Percentiles rank a stretch among this genome's conserved stretches.
Evolutionary conservation across 37 sponge, comb jelly and placozoan genomes (phyloP).

Genomic region (Dysidea cf. avara): DNA sequence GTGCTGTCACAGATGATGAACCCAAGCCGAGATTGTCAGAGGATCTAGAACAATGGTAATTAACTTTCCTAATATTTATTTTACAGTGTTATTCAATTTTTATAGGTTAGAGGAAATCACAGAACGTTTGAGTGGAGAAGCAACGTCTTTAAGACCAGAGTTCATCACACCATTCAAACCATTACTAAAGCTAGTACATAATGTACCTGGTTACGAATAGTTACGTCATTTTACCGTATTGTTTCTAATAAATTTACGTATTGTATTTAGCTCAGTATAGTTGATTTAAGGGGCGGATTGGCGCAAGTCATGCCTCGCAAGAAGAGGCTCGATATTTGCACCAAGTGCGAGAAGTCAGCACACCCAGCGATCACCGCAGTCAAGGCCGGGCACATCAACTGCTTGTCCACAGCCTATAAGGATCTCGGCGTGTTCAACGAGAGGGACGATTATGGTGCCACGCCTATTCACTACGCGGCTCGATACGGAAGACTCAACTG

Average conservation of each 20-base stretch:
- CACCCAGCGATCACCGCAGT: constrained; percentile 75
- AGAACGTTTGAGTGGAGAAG: background rate
- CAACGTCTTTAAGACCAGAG: too few relatives aligned
- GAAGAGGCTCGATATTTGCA: constrained; percentile 41
- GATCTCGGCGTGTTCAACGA: constrained; percentile 84
- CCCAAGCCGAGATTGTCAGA: constrained; percentile 35
- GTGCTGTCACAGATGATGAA: constrained; percentile 5
- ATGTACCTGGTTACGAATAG: too few relatives aligned
- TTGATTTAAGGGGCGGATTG: too few relatives aligned
- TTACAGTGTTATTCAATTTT: background rate
- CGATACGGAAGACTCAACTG: constrained; percentile 80
- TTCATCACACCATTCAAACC: too few relatives aligned
- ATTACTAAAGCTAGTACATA: too few relatives aligned
- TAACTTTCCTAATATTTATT: background rate
- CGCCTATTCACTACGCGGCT: constrained; percentile 94
- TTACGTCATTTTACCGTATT: too few relatives aligned
- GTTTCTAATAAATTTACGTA: too few relatives aligned
- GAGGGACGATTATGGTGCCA: constrained; percentile 85
- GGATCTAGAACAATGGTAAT: constrained; percentile 57
- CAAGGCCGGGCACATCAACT: constrained; percentile 75
- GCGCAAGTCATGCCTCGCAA: background rate
- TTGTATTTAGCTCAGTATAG: too few relatives aligned
- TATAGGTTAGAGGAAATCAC: background rate
- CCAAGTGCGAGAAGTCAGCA: constrained; percentile 45
- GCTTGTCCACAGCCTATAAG: constrained; percentile 73